Percentiles rank a stretch among this genome's conserved stretches.
phyloP scores from a whole-genome alignment of 2,888 invertebrate species.

The Apodemia zela region DNA sequence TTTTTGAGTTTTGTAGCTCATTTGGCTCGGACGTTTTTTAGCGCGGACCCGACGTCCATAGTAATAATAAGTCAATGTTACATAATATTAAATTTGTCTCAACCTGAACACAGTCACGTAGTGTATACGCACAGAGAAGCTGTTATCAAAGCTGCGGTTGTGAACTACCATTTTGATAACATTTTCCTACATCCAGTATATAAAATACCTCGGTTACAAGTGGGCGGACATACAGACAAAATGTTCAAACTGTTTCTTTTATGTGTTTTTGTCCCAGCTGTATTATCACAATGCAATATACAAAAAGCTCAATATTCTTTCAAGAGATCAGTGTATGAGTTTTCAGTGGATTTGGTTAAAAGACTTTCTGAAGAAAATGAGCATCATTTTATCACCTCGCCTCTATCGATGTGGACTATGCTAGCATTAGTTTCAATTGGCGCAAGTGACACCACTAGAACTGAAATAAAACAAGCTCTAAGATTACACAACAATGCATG shows the following conservation, averaged over 20 bases:
- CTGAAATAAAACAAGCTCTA: slow-evolving; percentile 48
- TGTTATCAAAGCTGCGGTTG: slow-evolving; percentile 1
- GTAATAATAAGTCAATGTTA: too few relatives aligned
- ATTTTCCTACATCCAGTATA: slow-evolving; percentile 15
- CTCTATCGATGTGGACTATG: slow-evolving; percentile 59
- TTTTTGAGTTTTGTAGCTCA: too few relatives aligned
- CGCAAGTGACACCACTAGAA: slow-evolving; percentile 47
- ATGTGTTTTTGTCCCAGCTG: slow-evolving; percentile 32
- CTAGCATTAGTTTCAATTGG: slow-evolving; percentile 53
- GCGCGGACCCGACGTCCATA: too few relatives aligned
- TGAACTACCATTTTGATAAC: slow-evolving; percentile 2
- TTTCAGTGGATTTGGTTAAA: slow-evolving; percentile 35
- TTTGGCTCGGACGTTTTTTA: too few relatives aligned
- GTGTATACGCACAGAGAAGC: background rate
- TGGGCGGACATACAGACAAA: slow-evolving; percentile 23
- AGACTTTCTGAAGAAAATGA: slow-evolving; percentile 50
- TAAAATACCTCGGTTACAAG: slow-evolving; percentile 4
- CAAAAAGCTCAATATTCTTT: slow-evolving; percentile 33
- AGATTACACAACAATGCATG: slow-evolving; percentile 48
- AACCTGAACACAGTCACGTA: background rate
- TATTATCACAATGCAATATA: slow-evolving; percentile 36
- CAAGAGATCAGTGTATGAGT: slow-evolving; percentile 40
- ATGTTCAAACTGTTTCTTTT: slow-evolving; percentile 35
- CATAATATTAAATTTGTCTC: background rate
- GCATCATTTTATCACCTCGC: slow-evolving; percentile 58